Percentiles rank a stretch among this genome's conserved stretches.
Conservation (phyloP, 1,140 invertebrate species). For the Drosophila varians region DNA sequence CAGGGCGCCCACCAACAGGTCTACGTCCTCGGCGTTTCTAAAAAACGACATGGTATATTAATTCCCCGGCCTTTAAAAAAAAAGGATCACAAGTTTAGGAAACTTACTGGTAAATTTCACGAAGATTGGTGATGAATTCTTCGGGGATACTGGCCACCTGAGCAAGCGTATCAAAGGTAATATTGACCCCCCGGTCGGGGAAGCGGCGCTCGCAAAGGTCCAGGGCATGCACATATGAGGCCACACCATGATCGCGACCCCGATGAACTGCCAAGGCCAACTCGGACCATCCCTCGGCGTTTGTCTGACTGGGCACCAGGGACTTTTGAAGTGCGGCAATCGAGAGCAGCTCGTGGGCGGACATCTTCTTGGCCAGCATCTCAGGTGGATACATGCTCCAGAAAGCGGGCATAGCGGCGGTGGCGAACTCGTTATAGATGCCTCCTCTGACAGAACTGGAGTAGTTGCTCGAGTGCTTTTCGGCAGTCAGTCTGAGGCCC, state of each 20-base stretch:
- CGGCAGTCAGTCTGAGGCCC: constrained; percentile 82
- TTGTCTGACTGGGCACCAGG: constrained; percentile 60
- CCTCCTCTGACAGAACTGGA: constrained; percentile 88
- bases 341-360: constrained; percentile 84
- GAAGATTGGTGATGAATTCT: constrained; percentile 75
- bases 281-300: constrained; percentile 84
- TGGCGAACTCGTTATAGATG: constrained; percentile 88
- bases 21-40: constrained; percentile 91
- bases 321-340: constrained; percentile 84
- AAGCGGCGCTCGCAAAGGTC: constrained; percentile 86
- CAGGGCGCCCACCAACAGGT: constrained; percentile 93
- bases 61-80: neutral
- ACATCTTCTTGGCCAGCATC: constrained; percentile 76
- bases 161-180: constrained; percentile 66
- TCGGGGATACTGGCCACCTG: constrained; percentile 69
- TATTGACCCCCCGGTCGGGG: constrained; percentile 79
- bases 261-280: constrained; percentile 86
- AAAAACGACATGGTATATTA: constrained; percentile 12
- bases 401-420: constrained; percentile 90
- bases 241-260: constrained; percentile 95
- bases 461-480: constrained; percentile 86
- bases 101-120: constrained; percentile 79
- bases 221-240: constrained; percentile 89
- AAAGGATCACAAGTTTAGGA: neutral
- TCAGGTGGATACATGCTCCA: constrained; percentile 88